Conservation (phyloP, 2,797 vertebrate species). For the Pogoniulus pusillus region DNA sequence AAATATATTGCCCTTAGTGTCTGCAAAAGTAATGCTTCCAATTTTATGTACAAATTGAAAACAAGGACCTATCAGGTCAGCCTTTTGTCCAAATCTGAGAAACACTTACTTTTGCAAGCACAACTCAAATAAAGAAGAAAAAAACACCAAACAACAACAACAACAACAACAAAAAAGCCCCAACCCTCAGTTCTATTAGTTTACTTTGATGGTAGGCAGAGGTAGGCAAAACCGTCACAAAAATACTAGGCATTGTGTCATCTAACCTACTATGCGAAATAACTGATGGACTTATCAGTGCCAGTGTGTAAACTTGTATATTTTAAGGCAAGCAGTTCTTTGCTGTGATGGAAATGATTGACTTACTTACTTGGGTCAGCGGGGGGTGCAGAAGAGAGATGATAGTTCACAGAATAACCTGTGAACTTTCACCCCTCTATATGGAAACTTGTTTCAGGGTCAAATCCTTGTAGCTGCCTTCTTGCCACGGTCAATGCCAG, state of each 20-base stretch:
- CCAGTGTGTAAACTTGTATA: slow-evolving; percentile 49
- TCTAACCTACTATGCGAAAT: slow-evolving; percentile 29
- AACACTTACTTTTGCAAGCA: background rate
- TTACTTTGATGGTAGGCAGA: slow-evolving; percentile 6
- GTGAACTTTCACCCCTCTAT: slow-evolving; percentile 96
- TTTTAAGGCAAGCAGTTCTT: slow-evolving; percentile 72
- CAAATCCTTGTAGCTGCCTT: slow-evolving; percentile 94
- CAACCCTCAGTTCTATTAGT: background rate
- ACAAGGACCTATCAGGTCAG: background rate
- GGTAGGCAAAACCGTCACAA: background rate
- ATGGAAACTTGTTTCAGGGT: slow-evolving; percentile 96
- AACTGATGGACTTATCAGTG: slow-evolving; percentile 52
- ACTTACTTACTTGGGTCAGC: slow-evolving; percentile 76
- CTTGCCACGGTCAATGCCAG: slow-evolving; percentile 92
- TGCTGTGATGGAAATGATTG: slow-evolving; percentile 78
- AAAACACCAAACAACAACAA: too few species aligned
- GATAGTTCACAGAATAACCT: slow-evolving; percentile 92
- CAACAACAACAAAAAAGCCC: too few species aligned
- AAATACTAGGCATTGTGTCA: slow-evolving; percentile 25
- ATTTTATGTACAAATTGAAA: background rate
- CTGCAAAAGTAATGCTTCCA: slow-evolving; percentile 22
- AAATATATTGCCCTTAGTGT: background rate
- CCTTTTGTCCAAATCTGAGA: background rate
- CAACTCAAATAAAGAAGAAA: background rate
- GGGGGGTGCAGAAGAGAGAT: slow-evolving; percentile 86